These are phyloP conservation scores for Lagopus muta DNA, from an alignment of 2,113 vertebrate species.

Conservation along the genomic window DNA sequence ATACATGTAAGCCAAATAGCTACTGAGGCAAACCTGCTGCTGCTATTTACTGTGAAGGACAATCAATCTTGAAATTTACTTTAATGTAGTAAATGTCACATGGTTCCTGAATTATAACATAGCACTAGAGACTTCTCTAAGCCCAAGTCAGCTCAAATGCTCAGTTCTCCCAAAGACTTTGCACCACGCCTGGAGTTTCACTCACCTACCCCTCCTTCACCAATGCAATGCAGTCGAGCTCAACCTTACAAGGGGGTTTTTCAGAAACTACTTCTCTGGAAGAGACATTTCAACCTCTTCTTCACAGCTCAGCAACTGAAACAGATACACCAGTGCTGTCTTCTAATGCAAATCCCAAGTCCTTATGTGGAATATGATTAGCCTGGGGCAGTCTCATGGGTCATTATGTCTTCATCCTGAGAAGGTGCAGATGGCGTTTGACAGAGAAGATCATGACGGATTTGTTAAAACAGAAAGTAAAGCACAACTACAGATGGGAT, in stretches of 20 bases:
- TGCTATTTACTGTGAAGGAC: not conserved
- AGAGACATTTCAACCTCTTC: not conserved
- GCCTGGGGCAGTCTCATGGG: not conserved
- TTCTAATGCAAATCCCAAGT: constrained; percentile 38
- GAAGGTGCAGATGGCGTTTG: not conserved
- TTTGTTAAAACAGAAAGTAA: not conserved
- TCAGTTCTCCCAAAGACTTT: not conserved
- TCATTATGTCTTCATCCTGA: not conserved
- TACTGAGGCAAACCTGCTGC: not conserved
- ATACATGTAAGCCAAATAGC: not conserved
- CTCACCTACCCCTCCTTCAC: not conserved
- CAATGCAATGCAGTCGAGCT: not conserved
- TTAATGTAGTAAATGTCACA: not conserved
- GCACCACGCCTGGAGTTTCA: not conserved
- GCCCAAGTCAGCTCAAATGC: not conserved
- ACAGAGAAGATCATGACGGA: not conserved
- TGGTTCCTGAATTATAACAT: not conserved
- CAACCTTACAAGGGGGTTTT: not conserved
- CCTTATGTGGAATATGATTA: not conserved
- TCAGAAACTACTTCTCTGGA: not conserved
- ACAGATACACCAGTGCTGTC: not conserved
- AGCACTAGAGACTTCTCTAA: not conserved
- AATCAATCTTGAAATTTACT: constrained; percentile 7
- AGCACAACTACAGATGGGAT: not conserved
- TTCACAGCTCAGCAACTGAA: not conserved